phyloP scores from a whole-genome alignment of 2,888 invertebrate genomes.

The Calameuta pallipes region DNA sequence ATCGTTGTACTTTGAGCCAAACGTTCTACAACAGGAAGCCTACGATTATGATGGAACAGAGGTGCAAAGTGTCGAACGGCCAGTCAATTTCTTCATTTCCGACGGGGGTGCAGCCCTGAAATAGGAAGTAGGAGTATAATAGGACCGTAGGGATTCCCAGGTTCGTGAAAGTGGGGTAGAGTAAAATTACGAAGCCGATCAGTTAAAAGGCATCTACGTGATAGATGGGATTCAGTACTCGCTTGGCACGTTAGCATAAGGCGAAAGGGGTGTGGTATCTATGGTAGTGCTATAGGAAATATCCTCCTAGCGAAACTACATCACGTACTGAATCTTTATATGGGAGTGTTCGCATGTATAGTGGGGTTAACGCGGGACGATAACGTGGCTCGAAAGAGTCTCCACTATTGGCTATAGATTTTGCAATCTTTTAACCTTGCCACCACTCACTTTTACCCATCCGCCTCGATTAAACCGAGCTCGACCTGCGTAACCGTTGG shows the following conservation, averaged over 20 bases:
- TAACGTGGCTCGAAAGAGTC: not conserved
- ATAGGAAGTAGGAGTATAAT: not conserved
- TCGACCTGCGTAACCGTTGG: conserved; percentile 22
- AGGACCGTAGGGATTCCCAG: not conserved
- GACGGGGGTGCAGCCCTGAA: not conserved
- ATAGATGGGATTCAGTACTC: conserved; percentile 39
- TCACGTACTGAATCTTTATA: conserved; percentile 38
- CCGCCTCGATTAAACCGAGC: conserved; percentile 19
- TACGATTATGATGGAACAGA: not conserved
- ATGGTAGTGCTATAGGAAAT: not conserved
- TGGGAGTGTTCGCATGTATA: conserved; percentile 30
- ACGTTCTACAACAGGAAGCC: not conserved
- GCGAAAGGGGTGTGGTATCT: not conserved
- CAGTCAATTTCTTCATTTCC: not conserved
- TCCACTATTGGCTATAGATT: not conserved
- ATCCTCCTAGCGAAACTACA: not conserved
- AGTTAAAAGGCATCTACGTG: conserved; percentile 46
- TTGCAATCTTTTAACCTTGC: conserved; percentile 10
- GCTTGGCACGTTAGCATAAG: conserved; percentile 28
- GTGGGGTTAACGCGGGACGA: not conserved
- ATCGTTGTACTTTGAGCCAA: not conserved
- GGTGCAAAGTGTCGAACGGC: not conserved
- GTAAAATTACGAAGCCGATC: conserved; percentile 32
- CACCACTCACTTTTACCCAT: not conserved
- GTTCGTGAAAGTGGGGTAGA: not conserved